phyloP scores from a whole-genome alignment of 2,797 vertebrate species.

The Numenius phaeopus region DNA sequence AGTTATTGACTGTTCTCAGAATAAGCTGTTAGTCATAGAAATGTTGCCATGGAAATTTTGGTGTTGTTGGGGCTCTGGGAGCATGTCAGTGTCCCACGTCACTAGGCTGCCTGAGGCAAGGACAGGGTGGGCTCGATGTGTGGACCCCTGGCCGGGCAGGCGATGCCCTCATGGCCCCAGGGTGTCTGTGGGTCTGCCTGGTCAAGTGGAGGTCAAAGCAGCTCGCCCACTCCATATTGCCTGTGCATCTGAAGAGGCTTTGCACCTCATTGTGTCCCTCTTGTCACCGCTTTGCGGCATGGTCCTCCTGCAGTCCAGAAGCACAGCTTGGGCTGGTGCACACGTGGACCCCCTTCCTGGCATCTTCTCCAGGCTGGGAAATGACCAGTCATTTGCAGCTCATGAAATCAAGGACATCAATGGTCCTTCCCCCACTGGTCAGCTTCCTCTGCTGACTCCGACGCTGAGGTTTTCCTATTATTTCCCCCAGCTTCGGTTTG shows the following conservation, averaged over 20 bases:
- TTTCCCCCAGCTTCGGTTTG: not conserved
- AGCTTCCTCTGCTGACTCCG: not conserved
- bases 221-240: not conserved
- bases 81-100: not conserved
- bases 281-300: accelerated
- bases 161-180: not conserved
- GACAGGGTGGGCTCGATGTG: not conserved
- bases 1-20: not conserved
- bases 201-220: no score
- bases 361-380: not conserved
- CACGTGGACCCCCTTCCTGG: accelerated
- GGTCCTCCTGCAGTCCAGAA: not conserved
- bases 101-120: not conserved
- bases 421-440: accelerated
- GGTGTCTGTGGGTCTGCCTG: no score
- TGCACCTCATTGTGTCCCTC: accelerated
- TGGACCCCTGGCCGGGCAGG: accelerated
- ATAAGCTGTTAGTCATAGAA: conserved; percentile 12
- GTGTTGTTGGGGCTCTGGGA: not conserved
- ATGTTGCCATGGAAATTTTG: not conserved
- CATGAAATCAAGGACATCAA: not conserved
- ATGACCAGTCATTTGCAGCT: not conserved
- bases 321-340: not conserved
- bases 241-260: not conserved
- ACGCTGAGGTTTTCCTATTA: not conserved